These are phyloP conservation scores for Cerastis leucographa DNA, from an alignment of 2,888 invertebrate species.

Conservation along the genomic window DNA sequence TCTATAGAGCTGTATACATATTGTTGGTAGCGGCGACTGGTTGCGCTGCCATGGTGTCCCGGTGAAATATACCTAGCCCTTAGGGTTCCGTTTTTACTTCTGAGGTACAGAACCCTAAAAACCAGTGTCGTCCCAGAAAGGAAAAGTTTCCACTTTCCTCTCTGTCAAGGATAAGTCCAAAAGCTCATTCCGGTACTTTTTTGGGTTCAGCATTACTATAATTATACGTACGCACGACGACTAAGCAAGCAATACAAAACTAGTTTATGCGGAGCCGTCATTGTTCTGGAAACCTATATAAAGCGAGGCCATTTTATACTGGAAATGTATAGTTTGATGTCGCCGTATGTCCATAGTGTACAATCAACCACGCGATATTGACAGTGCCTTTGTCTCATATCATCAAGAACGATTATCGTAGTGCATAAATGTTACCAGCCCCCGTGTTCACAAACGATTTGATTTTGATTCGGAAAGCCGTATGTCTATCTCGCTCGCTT, in stretches of 20 bases:
- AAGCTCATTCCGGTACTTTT: background rate
- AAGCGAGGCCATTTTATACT: no score
- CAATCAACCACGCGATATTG: background rate
- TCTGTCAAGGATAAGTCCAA: background rate
- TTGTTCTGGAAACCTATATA: no score
- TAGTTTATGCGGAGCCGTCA: no score
- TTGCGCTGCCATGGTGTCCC: no score
- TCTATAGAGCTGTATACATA: no score
- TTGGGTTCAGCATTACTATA: background rate
- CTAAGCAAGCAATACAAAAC: no score
- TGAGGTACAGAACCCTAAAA: no score
- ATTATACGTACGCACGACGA: no score
- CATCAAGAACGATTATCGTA: background rate
- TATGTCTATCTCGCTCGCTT: background rate
- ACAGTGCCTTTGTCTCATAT: background rate
- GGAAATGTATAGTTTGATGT: background rate
- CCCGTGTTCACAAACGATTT: background rate
- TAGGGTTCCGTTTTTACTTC: no score
- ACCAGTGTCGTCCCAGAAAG: background rate
- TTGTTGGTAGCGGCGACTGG: no score
- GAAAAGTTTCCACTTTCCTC: background rate
- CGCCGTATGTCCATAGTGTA: background rate
- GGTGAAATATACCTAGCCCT: no score
- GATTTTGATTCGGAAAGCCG: background rate
- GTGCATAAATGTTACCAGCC: background rate